phyloP scores from a whole-genome alignment of 2,888 invertebrate species.

The Ochropleura leucogaster region DNA sequence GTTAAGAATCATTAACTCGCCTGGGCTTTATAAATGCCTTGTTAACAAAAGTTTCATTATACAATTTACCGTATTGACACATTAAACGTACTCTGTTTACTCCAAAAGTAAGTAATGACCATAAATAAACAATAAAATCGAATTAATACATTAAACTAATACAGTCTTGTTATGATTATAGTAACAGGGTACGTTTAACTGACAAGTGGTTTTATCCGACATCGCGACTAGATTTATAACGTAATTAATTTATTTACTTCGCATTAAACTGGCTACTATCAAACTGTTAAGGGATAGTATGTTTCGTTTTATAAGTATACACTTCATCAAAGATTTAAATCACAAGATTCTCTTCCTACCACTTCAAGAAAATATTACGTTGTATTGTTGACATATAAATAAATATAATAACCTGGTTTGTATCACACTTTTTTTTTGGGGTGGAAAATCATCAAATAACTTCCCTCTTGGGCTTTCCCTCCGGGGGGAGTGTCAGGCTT shows the following conservation, averaged over 20 bases:
- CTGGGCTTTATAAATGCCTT: too few species aligned
- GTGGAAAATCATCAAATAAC: too few species aligned
- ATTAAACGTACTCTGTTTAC: slow-evolving; percentile 31
- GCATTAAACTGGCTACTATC: slow-evolving; percentile 61
- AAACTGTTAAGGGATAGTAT: slow-evolving; percentile 54
- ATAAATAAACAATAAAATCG: slow-evolving; percentile 56
- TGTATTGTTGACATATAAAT: not conserved
- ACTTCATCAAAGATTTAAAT: not conserved
- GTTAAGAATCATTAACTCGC: too few species aligned
- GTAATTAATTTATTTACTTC: slow-evolving; percentile 67
- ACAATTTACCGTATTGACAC: slow-evolving; percentile 19
- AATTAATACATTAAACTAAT: slow-evolving; percentile 60
- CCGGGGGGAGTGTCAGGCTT: too few species aligned
- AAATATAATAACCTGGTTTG: too few species aligned
- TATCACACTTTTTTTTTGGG: too few species aligned
- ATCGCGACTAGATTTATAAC: slow-evolving; percentile 62
- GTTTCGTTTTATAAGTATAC: not conserved
- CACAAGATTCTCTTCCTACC: not conserved
- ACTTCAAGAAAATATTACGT: not conserved
- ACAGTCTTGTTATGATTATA: slow-evolving; percentile 58
- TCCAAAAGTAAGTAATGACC: slow-evolving; percentile 6
- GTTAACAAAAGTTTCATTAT: too few species aligned
- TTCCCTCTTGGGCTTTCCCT: too few species aligned
- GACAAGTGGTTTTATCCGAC: slow-evolving; percentile 65
- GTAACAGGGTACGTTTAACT: slow-evolving; percentile 44